Percentiles rank a stretch among this genome's conserved stretches.
Conservation (phyloP, 2,797 vertebrate species). For the Limosa lapponica region DNA sequence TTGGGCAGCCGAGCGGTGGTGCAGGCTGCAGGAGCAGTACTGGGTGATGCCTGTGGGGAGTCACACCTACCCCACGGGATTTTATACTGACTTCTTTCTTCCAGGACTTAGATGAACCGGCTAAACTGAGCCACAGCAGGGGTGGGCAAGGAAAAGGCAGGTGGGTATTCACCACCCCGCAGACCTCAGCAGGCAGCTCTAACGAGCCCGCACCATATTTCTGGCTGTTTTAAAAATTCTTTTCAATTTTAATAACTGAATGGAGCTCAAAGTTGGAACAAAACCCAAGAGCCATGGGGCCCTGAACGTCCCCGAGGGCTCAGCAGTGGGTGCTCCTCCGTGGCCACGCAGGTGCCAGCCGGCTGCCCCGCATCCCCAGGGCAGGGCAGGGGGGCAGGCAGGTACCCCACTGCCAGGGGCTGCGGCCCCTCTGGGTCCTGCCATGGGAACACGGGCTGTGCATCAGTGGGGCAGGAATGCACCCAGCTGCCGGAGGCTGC, state of each 20-base stretch:
- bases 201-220: not conserved
- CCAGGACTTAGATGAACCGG: not conserved
- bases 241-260: not conserved
- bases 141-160: not conserved
- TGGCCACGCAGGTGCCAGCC: not conserved
- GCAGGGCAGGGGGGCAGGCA: not conserved
- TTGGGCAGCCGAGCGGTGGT: not conserved
- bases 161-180: not conserved
- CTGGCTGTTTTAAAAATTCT: not conserved
- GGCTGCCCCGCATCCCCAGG: fast-evolving
- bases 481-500: not conserved
- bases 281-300: not conserved
- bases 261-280: not conserved
- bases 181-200: not conserved
- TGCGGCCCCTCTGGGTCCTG: not conserved
- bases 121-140: not conserved
- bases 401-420: not conserved
- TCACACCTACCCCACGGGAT: not conserved
- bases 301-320: not conserved
- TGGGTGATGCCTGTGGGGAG: not conserved
- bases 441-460: not conserved
- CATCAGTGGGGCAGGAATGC: not conserved
- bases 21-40: not conserved
- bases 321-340: not conserved
- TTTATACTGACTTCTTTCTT: not conserved